Base-by-base conservation (phyloP, 2,888 invertebrate genomes). In the Peribatodes rhomboidaria region DNA sequence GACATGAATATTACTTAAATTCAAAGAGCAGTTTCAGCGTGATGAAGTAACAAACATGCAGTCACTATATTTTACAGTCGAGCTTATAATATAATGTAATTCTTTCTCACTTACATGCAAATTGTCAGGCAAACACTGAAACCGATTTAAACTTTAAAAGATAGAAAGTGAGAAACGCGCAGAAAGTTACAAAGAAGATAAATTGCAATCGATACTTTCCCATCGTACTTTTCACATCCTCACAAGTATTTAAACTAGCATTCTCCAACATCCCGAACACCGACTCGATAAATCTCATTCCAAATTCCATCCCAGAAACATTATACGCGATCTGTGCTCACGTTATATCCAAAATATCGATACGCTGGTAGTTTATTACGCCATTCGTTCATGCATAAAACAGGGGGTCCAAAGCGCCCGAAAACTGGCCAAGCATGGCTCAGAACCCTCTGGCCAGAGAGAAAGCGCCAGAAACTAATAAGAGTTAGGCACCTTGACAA, bases 351-450 rank as follows among this genome's bases (percentile, higher is more conserved):
- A 72, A 74, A 69, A 74, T 73, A 79, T 77, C 78, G 81, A 82
- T 75, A 77, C 75, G 75, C 68, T 56, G 71, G 61, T 70, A 72
- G 72, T 77, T 81, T 80, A 81, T 83, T 80, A 82, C 80, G 33
- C 44, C 60, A 75, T 72, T 78, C 78, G 77, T 85, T 86, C 86
- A 88, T 89, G 89, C 88, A 89, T 90, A 87, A 90, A 87, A 89
- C 88, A 88, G 76, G 81, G 81, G 82, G 69, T 73, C 79, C 82
- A 84, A 84, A 89, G 87, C 86, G 49, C 46, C 18, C 41, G 33
- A 47, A 56, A 47, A 13, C 55, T 46, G 55, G 55, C 35, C 55
- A 55, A 44, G 55, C 55, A 20, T 44, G 11, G 54, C n/a, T 31
- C 20, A 9, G 13, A 35, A 13, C 35, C n/a, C 33, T 50, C 50